Base-by-base conservation (phyloP, 2,888 invertebrate species). In the Limnephilus lunatus region DNA sequence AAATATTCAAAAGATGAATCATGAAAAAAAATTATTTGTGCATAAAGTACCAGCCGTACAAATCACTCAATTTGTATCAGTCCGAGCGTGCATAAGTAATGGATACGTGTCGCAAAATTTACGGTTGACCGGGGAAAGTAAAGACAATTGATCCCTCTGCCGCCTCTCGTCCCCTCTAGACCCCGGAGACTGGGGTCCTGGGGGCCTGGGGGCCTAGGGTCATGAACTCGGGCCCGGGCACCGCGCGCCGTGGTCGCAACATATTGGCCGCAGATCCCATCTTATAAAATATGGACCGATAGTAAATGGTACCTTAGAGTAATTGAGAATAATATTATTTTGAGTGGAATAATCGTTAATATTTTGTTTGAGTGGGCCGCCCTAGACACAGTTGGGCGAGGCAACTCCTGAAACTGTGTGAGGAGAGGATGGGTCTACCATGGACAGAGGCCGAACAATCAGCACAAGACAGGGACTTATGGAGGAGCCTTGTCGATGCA, bases 21-120 rank as follows among this genome's bases (percentile, higher is more conserved):
- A 68, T 0, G 25, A 68, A 25, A 19, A 19, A 68, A 68, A 48
- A 48, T 0, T 5, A 83, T 83, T 83, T 83, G 32, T 32, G 15
- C 82, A 83, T 35, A 35, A 32, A 32, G 2, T 35, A 83, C 7
- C 82, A 35, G 3, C 82, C 3, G 19, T 32, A 32, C 32, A 83
- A 32, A 31, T 35, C 82, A 19, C 82, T 83, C 32, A 83, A 83
- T 83, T 83, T 83, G 82, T 83, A 85, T 39, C 39, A 39, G 85
- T 39, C 39, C n/a, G 25, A 14, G 35, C n/a, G 85, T 85, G 39
- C 68, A 68, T n/a, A 68, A 85, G 9, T 85, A 85, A 85, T 85
- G 85, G 35, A n/a, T 39, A n/a, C n/a, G 35, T 39, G 39, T 85
- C 85, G 85, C 44, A n/a, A 85, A 85, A 85, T 85, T 85, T 85